Conservation (phyloP, 37 sponge, comb jelly and placozoan genomes). For the Ianthella basta region DNA sequence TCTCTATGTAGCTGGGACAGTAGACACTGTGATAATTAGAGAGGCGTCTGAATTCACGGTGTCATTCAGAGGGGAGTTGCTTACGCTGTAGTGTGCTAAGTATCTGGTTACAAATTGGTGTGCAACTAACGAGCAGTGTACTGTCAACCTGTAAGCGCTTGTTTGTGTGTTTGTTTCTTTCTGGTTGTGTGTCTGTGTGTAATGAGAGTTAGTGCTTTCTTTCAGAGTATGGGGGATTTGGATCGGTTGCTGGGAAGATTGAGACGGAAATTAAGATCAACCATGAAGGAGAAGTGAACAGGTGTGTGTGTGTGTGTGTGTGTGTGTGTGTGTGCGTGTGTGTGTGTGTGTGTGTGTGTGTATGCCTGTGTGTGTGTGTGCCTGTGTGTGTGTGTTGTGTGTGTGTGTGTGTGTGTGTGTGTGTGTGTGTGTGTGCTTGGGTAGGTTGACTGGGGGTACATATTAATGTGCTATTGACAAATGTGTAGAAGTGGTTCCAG, state of each 20-base stretch:
- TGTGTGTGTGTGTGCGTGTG: neutral
- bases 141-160: neutral
- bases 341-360: conserved; percentile 38
- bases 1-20: too few relatives aligned
- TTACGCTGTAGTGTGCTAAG: too few relatives aligned
- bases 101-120: too few relatives aligned
- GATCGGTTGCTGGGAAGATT: conserved; percentile 94
- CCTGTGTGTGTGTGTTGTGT: too few relatives aligned
- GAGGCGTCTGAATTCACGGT: too few relatives aligned
- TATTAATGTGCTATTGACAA: too few relatives aligned
- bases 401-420: conserved; percentile 36
- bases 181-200: too few relatives aligned
- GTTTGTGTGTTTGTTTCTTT: neutral
- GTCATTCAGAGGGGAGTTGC: too few relatives aligned
- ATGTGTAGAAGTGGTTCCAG: too few relatives aligned
- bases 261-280: conserved; percentile 98
- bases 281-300: conserved; percentile 99
- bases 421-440: neutral
- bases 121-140: too few relatives aligned
- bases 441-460: too few relatives aligned
- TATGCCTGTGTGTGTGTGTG: neutral
- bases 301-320: conserved; percentile 43
- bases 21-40: too few relatives aligned
- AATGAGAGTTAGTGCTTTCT: neutral
- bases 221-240: conserved; percentile 98